Percentiles rank a stretch among this genome's conserved stretches.
These are phyloP conservation scores for Xylocopa sonorina DNA, from an alignment of 1,140 invertebrate genomes.

Conservation along the genomic window DNA sequence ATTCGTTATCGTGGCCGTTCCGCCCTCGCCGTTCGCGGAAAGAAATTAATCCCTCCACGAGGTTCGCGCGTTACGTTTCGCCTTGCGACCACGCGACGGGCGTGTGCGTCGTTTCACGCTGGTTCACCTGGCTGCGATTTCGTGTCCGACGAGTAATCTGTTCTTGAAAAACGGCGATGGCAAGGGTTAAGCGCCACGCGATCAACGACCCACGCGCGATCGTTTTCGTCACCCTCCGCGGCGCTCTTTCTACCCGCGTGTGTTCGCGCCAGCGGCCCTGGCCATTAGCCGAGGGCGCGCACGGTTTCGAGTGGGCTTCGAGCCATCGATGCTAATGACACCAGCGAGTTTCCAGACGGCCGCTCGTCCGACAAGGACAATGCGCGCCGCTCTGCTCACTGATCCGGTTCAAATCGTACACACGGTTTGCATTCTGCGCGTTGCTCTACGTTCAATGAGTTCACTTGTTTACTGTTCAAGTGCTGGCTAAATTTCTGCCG, in stretches of 20 bases:
- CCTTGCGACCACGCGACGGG: too few relatives aligned
- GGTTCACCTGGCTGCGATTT: too few relatives aligned
- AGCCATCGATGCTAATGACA: slow-evolving; percentile 7
- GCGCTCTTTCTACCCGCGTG: background rate
- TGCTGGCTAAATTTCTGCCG: too few relatives aligned
- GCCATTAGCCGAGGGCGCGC: background rate
- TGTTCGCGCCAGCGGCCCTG: background rate
- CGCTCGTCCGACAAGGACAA: slow-evolving; percentile 1
- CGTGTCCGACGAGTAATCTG: background rate
- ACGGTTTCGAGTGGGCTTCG: slow-evolving; percentile 15
- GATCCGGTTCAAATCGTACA: background rate
- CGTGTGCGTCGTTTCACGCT: too few relatives aligned
- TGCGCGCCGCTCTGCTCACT: background rate
- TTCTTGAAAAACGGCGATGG: background rate
- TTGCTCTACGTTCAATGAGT: too few relatives aligned
- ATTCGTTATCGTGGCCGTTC: background rate
- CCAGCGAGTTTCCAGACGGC: background rate
- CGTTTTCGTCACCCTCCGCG: background rate
- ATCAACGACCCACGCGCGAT: slow-evolving; percentile 2
- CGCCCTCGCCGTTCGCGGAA: background rate
- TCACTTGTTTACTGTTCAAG: too few relatives aligned
- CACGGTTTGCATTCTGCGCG: background rate
- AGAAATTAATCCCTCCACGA: background rate
- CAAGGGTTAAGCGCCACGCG: background rate
- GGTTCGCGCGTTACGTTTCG: too few relatives aligned